phyloP scores from a whole-genome alignment of 1,140 invertebrate species.

The Tigriopus japonicus region DNA sequence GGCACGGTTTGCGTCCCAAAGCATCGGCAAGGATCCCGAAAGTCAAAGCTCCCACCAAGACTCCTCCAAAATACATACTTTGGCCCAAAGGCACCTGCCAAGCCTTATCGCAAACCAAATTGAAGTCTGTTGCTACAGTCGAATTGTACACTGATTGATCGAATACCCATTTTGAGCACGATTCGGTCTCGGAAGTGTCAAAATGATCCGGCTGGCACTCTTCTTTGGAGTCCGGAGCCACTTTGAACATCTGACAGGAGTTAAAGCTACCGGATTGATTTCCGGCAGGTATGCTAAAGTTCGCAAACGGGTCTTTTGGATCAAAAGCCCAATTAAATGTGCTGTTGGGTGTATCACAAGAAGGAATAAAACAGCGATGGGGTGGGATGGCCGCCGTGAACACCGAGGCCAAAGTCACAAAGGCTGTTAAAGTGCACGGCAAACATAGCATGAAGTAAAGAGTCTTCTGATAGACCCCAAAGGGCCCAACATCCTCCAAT shows the following conservation, averaged over 20 bases:
- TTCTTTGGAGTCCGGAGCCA: neutral
- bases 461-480: neutral
- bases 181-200: neutral
- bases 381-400: neutral
- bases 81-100: neutral
- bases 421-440: neutral
- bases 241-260: constrained; percentile 8
- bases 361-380: neutral
- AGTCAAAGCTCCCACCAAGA: neutral
- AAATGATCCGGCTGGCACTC: neutral
- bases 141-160: constrained; percentile 12
- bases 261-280: neutral
- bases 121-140: constrained; percentile 13
- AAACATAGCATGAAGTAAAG: neutral
- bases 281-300: neutral
- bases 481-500: neutral
- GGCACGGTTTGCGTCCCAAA: neutral
- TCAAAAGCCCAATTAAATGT: neutral
- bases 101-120: neutral
- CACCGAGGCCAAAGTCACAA: neutral
- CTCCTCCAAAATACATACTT: neutral
- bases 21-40: neutral
- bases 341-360: neutral
- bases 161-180: constrained; percentile 13
- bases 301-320: neutral